Conservation (phyloP, 37 sponge, comb jelly and placozoan genomes). For the Crambe crambe region DNA sequence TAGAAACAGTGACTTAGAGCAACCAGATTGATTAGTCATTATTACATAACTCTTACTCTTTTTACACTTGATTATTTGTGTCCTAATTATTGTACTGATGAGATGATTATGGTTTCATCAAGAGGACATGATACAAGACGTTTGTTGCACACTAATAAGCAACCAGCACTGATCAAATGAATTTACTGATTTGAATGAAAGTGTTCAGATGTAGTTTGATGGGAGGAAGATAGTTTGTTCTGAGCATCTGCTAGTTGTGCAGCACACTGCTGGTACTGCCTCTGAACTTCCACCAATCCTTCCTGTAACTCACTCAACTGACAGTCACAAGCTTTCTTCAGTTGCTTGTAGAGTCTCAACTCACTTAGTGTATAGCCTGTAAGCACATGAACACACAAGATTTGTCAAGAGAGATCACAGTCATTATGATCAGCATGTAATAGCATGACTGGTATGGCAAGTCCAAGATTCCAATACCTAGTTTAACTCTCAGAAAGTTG, state of each 20-base stretch:
- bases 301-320: constrained; percentile 24
- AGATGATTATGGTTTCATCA: no score
- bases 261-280: constrained; percentile 35
- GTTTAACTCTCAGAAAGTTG: constrained; percentile 59
- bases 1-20: neutral
- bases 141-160: no score
- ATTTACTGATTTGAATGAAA: no score
- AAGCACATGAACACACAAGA: neutral
- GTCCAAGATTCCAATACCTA: no score
- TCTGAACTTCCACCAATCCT: constrained; percentile 5
- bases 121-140: no score
- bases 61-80: no score
- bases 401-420: neutral
- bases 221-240: neutral
- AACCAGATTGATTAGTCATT: neutral
- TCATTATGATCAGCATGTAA: neutral
- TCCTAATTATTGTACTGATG: no score
- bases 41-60: no score
- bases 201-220: no score
- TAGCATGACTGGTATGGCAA: neutral
- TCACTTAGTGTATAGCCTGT: constrained; percentile 64
- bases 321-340: constrained; percentile 35
- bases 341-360: constrained; percentile 59
- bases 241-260: constrained; percentile 6
- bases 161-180: no score